Evolutionary conservation across 2,888 invertebrate species (phyloP), one percentile per base, ranked within the genome.

Genomic region (Monopis laevigella): DNA sequence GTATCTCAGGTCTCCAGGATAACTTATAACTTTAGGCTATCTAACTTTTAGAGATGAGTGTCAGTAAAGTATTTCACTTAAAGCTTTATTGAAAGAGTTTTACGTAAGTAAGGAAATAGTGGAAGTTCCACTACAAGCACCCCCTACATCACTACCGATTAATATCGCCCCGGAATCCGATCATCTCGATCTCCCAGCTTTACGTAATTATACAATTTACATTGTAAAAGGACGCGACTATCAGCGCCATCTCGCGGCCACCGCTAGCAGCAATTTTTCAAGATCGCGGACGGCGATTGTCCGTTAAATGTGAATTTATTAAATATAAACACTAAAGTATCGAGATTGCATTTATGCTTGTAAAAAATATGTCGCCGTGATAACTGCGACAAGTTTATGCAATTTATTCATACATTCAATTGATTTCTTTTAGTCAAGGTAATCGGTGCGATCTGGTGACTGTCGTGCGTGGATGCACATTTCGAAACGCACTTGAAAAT

Each of bases 201-300:
- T 70, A 70, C 72, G 72, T 77, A 77, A 77, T 77, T 74, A 72
- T 66, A 74, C 67, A 70, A 73, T 74, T 75, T 70, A 70, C 69
- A 66, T 68, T 68, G 66, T 67, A 60, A 55, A 55, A 53, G 53
- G 56, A 53, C 52, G 43, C 52, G 48, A 54, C 45, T 67, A 73
- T 73, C 73, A 56, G 54, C 56, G 54, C 59, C 62, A 75, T 78
- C 70, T 66, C 52, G 51, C 54, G 52, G 55, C 57, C n/a, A n/a
- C n/a, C 59, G 59, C 68, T 65, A 62, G 67, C 36, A 36, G 36
- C 62, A 69, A 71, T 71, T 72, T 48, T 68, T 56, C 65, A 57
- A 65, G 72, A 73, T 73, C 66, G 58, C 64, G 65, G 55, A 59
- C 61, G 58, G 56, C 58, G 65, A 66, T 62, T 58, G 54, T 45